These are phyloP conservation scores for Verasper variegatus DNA, from an alignment of 2,113 vertebrate genomes.

Conservation along the genomic window DNA sequence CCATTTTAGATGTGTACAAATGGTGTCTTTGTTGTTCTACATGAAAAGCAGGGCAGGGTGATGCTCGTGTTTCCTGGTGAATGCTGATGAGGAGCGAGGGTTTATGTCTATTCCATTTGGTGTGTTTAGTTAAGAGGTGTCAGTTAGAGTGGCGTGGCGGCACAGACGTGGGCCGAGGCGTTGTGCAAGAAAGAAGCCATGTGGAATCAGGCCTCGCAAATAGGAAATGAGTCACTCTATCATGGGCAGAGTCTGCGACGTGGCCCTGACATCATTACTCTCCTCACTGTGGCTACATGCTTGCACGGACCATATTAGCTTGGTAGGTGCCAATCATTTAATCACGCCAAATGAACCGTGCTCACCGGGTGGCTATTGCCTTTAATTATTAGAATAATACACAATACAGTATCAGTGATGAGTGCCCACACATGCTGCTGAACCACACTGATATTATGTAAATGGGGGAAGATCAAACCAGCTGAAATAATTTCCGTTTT, in stretches of 20 bases:
- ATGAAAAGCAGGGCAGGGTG: slow-evolving; percentile 62
- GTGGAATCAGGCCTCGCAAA: slow-evolving; percentile 71
- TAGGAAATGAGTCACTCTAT: slow-evolving; percentile 74
- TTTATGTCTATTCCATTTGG: slow-evolving; percentile 63
- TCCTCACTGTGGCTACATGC: slow-evolving; percentile 18
- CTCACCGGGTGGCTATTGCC: slow-evolving; percentile 51
- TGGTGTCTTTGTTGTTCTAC: slow-evolving; percentile 72
- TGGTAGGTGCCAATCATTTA: slow-evolving; percentile 55
- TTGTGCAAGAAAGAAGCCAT: slow-evolving; percentile 69
- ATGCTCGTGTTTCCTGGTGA: slow-evolving; percentile 50
- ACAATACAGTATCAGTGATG: slow-evolving; percentile 60
- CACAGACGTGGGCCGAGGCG: slow-evolving; percentile 57
- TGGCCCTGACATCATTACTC: slow-evolving; percentile 57
- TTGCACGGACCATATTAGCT: slow-evolving; percentile 32
- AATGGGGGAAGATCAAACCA: slow-evolving; percentile 63
- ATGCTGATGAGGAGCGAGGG: slow-evolving; percentile 73
- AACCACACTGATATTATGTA: slow-evolving; percentile 57
- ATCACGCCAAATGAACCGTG: slow-evolving; percentile 61
- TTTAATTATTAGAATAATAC: slow-evolving; percentile 71
- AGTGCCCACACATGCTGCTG: slow-evolving; percentile 46
- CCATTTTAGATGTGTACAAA: slow-evolving; percentile 70
- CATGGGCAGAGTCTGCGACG: slow-evolving; percentile 41
- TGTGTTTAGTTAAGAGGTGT: slow-evolving; percentile 72
- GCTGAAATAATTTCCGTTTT: slow-evolving; percentile 67
- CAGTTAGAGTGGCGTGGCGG: slow-evolving; percentile 67